Base-by-base conservation (phyloP, 2,888 invertebrate species). In the Ceratothoa steindachneri region DNA sequence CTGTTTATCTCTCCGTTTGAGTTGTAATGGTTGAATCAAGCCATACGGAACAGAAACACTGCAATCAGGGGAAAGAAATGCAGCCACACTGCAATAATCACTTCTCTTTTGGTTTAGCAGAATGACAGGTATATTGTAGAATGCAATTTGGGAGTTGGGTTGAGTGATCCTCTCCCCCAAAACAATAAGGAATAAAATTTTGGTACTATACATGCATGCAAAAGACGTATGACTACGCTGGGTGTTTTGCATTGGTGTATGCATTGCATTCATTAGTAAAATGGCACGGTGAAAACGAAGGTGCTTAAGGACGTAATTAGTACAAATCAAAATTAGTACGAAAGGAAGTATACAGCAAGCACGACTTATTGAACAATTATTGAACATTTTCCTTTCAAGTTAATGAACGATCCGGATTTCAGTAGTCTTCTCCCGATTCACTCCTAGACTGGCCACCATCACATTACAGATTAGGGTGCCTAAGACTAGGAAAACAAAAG, bases 401-500 rank as follows among this genome's bases (percentile, higher is more conserved):
- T 41, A 9, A 15, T 41, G 5, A 41, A 41, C 41, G 41, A 41
- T 41, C 41, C 7, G 15, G 7, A 41, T 41, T 41, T 41, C 41
- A 41, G 5, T 15, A 9, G 5, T 15, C 15, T 76, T 41, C 81
- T 81, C 72, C 81, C 70, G 24, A 60, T 24, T 60, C 60, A 60
- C 60, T 60, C 60, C 60, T 60, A 60, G 60, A 24, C 60, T 60
- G 60, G 60, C 60, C 60, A 60, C 60, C 60, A 60, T 60, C 60
- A 60, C 22, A 60, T 60, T 65, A 80, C 80, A 70, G 31, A 28
- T 24, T 53, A 27, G 29, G 41, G 69, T 30, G 52, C 70, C 73
- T 52, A 73, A 74, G 69, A 77, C 75, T 75, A 75, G 53, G 28
- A 30, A 74, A 71, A 70, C 55, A 77, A 74, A 72, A 80, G 75